phyloP scores from a whole-genome alignment of 2,797 vertebrate genomes.

The Rhynchotus rufescens region DNA sequence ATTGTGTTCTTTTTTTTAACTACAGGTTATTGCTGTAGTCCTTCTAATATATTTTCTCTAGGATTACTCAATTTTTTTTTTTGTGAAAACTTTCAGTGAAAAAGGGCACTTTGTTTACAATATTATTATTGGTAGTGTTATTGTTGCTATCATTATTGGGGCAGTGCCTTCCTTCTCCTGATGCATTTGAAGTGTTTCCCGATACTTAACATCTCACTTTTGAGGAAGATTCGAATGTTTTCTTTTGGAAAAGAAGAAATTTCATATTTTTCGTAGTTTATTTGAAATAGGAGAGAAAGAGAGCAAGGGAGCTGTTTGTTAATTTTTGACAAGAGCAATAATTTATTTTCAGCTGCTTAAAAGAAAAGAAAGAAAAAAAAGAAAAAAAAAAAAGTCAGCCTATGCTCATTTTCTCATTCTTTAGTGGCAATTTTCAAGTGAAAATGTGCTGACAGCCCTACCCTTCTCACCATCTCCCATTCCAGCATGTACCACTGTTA shows the following conservation, averaged over 20 bases:
- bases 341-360: background rate
- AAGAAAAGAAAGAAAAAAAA: too few relatives aligned
- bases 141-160: background rate
- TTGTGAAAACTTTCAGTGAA: background rate
- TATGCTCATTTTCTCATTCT: background rate
- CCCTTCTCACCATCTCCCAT: background rate
- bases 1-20: background rate
- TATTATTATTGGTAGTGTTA: background rate
- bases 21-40: background rate
- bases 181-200: background rate
- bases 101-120: background rate
- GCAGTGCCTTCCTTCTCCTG: background rate
- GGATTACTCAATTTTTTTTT: background rate
- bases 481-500: background rate
- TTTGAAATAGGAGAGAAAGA: background rate
- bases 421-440: background rate
- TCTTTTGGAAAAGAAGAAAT: background rate
- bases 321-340: background rate
- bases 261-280: background rate
- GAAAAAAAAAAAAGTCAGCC: background rate
- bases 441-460: background rate
- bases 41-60: background rate
- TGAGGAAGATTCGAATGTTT: background rate
- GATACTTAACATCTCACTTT: too few relatives aligned
- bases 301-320: background rate